Evolutionary conservation across 35 echinoderm and acorn worm genomes (phyloP), one percentile per base, ranked within the genome.

Genomic region (Chiridota heheva): DNA sequence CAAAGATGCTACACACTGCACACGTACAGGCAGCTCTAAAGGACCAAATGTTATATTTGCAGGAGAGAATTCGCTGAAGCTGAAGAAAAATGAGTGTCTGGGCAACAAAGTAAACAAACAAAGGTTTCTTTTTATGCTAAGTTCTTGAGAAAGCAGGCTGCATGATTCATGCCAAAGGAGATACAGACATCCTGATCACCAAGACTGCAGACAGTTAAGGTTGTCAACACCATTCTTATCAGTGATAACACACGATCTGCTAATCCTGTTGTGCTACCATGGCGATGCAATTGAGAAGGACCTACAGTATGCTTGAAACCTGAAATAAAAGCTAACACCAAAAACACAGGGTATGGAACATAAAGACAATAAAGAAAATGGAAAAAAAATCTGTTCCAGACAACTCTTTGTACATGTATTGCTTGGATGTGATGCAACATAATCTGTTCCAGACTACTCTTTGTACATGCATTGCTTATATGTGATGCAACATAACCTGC

Each of bases 361-460:
- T 89, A 16, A 72, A 82, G 2, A 57, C 1, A 16, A 30, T 37
- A 49, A 59, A 20, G 35, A 16, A 82, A 1, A 44, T 38, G 77
- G 86, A 42, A 33, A 42, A 20, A 28, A 73, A 20, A 51, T 62
- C 0, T 89, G 86, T 39, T 46, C 34, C 27, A 4, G 30, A 16
- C 36, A 70, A n/a, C 77, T 82, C 6, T 89, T 89, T 40, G 38
- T 49, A 31, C 77, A 89, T 46, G 77, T 67, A 41, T 18, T 89
- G 1, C 36, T 67, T 18, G 86, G 76, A 13, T 89, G 86, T 73
- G 86, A 89, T 40, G 45, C 86, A 67, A 81, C 78, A 61, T 82
- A n/a, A n/a, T n/a, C n/a, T n/a, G n/a, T n/a, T n/a, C n/a, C n/a
- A n/a, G n/a, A n/a, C n/a, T n/a, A n/a, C n/a, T n/a, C n/a, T n/a